These are phyloP conservation scores for Aethina tumida DNA, from an alignment of 1,140 invertebrate genomes.

Conservation along the genomic window DNA sequence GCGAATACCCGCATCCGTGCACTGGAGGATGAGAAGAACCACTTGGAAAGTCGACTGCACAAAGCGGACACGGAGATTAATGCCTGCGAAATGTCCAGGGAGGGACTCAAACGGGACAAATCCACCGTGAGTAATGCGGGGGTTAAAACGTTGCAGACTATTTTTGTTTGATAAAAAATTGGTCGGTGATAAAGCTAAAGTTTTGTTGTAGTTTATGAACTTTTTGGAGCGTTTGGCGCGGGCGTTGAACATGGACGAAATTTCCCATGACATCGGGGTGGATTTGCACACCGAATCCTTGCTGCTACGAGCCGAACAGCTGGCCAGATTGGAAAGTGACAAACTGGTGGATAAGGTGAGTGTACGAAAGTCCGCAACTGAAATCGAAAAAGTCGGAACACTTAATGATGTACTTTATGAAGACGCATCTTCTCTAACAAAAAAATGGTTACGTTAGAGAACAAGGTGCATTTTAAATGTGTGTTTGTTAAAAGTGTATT, in stretches of 20 bases:
- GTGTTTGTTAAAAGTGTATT: slow-evolving; percentile 11
- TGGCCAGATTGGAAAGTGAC: slow-evolving; percentile 65
- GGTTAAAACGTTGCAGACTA: too few relatives aligned
- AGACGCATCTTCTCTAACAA: slow-evolving; percentile 3
- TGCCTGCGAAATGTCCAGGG: slow-evolving; percentile 49
- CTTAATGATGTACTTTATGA: too few relatives aligned
- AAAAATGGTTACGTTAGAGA: not conserved
- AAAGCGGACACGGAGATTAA: slow-evolving; percentile 63
- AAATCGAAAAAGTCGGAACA: too few relatives aligned
- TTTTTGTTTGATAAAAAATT: slow-evolving; percentile 1
- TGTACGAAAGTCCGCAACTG: too few relatives aligned
- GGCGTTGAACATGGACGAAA: slow-evolving; percentile 65
- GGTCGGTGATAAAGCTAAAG: not conserved
- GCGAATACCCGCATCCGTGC: slow-evolving; percentile 48
- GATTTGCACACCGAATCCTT: slow-evolving; percentile 71
- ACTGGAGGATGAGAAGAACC: slow-evolving; percentile 58
- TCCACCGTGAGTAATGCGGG: slow-evolving; percentile 42
- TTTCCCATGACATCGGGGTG: slow-evolving; percentile 64
- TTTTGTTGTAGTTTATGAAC: slow-evolving; percentile 50
- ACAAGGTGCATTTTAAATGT: slow-evolving; percentile 1
- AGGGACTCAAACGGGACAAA: slow-evolving; percentile 58
- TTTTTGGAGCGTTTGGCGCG: slow-evolving; percentile 63
- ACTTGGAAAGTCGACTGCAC: slow-evolving; percentile 54
- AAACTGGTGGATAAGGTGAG: slow-evolving; percentile 67
- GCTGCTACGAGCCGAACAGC: slow-evolving; percentile 63